Base-by-base conservation (phyloP, 1,140 invertebrate genomes). In the Temnothorax nylanderi region DNA sequence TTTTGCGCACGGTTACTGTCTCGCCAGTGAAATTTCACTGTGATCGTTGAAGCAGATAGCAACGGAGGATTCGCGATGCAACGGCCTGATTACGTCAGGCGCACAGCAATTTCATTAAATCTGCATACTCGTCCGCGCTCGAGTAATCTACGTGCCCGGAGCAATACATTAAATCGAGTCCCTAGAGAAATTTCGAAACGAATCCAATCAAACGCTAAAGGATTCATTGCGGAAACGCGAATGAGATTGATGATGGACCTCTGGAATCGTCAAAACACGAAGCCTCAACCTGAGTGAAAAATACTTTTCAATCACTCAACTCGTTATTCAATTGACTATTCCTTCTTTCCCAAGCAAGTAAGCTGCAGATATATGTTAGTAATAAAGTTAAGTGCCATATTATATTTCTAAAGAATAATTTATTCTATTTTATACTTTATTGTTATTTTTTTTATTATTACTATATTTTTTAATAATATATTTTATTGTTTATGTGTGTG, bases 11-110 rank as follows among this genome's bases (percentile, higher is more conserved):
- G 44, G 32, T 72, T 60, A 32, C 56, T 8, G 26, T 6, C 65
- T 72, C 72, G 37, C 13, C 67, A 54, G 78, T 54, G 80, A 87
- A 90, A 89, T 71, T 87, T 78, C 49, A 21, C 41, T 18, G 13
- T 41, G 74, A 87, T 87, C 56, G 60, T 60, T 62, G 8, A 65
- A 41, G 54, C 75, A 85, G 74, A 89, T 89, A 84, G 44, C 21
- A n/a, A n/a, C 49, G 21, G 47, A 51, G 37, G 26, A 54, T 77
- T 72, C 64, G n/a, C 13, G 18, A 82, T 44, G 75, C 41, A 77
- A 80, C 54, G 60, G 74, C 62, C 88, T 89, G 85, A 75, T 90
- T 89, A 85, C 89, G 78, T 89, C 85, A 87, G 67, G 26, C 26
- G 37, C 11, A 41, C 37, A 69, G 62, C 85, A 75, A 77, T 90